Evolutionary conservation across 2,113 vertebrate genomes (phyloP), one percentile per base, ranked within the genome.

Genomic region (Neodon shergylaensis): DNA sequence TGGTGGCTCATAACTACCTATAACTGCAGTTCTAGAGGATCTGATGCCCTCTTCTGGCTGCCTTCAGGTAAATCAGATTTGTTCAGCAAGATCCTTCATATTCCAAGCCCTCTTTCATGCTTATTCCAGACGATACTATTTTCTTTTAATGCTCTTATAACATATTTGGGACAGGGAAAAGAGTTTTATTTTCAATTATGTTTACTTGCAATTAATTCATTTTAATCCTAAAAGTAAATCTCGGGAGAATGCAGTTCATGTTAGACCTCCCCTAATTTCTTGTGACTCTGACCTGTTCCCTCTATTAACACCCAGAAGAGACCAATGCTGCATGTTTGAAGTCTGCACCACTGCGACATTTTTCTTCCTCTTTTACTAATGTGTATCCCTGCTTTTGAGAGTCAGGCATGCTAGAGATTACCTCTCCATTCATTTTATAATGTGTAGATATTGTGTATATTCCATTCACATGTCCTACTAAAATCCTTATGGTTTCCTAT

Each of bases 121-220:
- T 47, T 68, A 86, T 86, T 49, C 28, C 19, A 24, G 33, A 36
- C 7, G 33, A 52, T 3, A 87, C 12, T 1, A 5, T n/a, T 70
- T 87, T 70, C 22, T 36, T 36, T 68, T 49, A 86, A 87, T 14
- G 33, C 7, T 47, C 76, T 52, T 76, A 61, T 82, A 12, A 21
- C 61, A 44, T 82, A 1, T 89, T 42, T 86, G 44, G 21, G 21
- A 31, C 16, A 90, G 9, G 26, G 13, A 72, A 31, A 68, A 79
- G 10, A 78, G 42, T 83, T 83, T 92, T 19, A 22, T 54, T 96
- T 91, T 68, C 26, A 39, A 84, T 92, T 79, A 73, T 28, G 79
- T 88, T 77, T 86, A 24, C 9, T 68, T 47, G 81, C 19, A 24
- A 73, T 92, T 68, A 47, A 73, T 5, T 7, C 5, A 19, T n/a